Percentiles rank a stretch among this genome's conserved stretches.
phyloP scores from a whole-genome alignment of 1,140 invertebrate species.

The Bacillus rossius region DNA sequence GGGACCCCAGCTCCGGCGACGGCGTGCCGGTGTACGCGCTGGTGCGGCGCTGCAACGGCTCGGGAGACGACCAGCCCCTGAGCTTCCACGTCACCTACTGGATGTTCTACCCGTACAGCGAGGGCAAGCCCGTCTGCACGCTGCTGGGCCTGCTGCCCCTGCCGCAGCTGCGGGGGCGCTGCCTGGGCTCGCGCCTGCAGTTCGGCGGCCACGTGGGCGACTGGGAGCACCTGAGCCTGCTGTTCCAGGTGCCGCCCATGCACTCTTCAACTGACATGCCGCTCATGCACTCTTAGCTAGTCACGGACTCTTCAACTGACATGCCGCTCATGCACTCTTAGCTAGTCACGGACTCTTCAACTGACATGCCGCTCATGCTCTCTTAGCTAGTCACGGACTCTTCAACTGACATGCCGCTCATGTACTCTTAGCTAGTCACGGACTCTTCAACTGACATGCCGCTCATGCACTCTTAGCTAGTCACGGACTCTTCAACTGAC shows the following conservation, averaged over 20 bases:
- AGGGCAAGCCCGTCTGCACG: slow-evolving; percentile 51
- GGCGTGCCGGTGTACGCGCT: slow-evolving; percentile 54
- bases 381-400: too few relatives aligned
- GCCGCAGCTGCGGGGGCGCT: slow-evolving; percentile 49
- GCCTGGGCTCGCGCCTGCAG: slow-evolving; percentile 49
- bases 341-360: too few relatives aligned
- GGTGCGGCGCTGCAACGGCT: slow-evolving; percentile 28
- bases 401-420: too few relatives aligned
- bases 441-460: too few relatives aligned
- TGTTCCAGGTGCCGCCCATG: slow-evolving; percentile 46
- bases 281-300: too few relatives aligned
- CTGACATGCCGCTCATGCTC: too few relatives aligned
- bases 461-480: too few relatives aligned
- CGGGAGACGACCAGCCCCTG: slow-evolving; percentile 22
- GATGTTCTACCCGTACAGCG: slow-evolving; percentile 62
- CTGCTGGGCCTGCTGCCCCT: slow-evolving; percentile 50
- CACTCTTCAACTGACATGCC: too few relatives aligned
- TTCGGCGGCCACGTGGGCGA: slow-evolving; percentile 60
- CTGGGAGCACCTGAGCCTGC: slow-evolving; percentile 59
- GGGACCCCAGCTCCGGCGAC: slow-evolving; percentile 45
- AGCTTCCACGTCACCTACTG: slow-evolving; percentile 59
- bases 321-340: too few relatives aligned
- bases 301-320: too few relatives aligned
- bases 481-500: too few relatives aligned
- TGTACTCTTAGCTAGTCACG: too few relatives aligned